A percentile compares a stretch with the other conserved stretches of the same genome.
Conservation (phyloP, 2,797 vertebrate genomes). For the Nannoperca obscura region DNA sequence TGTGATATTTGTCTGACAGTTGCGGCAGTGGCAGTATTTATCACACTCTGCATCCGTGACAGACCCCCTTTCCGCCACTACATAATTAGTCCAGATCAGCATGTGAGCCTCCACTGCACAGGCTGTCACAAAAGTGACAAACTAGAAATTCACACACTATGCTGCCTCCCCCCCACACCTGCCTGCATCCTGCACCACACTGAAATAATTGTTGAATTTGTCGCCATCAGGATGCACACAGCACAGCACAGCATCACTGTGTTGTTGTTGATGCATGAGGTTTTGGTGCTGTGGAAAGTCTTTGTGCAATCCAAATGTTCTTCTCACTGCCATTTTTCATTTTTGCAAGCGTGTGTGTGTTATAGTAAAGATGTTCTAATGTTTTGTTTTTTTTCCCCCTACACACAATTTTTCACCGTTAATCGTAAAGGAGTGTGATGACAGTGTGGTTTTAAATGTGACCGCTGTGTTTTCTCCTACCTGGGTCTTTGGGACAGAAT, state of each 20-base stretch:
- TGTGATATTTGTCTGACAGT: slow-evolving; percentile 86
- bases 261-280: slow-evolving; percentile 80
- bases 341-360: slow-evolving; percentile 31
- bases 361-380: slow-evolving; percentile 57
- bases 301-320: slow-evolving; percentile 69
- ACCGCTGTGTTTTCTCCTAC: slow-evolving; percentile 30
- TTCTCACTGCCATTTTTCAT: slow-evolving; percentile 62
- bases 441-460: slow-evolving; percentile 56
- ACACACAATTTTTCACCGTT: slow-evolving; percentile 51
- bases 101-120: slow-evolving; percentile 86
- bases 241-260: slow-evolving; percentile 71
- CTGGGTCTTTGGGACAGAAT: slow-evolving; percentile 16
- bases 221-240: slow-evolving; percentile 82
- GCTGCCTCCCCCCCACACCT: slow-evolving; percentile 69
- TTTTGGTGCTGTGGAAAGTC: slow-evolving; percentile 65
- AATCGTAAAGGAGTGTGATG: slow-evolving; percentile 50
- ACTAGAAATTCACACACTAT: slow-evolving; percentile 86
- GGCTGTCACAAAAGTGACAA: slow-evolving; percentile 89
- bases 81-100: slow-evolving; percentile 91
- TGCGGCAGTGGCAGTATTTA: slow-evolving; percentile 85
- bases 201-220: slow-evolving; percentile 88
- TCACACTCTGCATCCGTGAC: slow-evolving; percentile 86
- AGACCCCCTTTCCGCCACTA: slow-evolving; percentile 85
- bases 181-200: slow-evolving; percentile 81
- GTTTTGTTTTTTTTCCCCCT: slow-evolving; percentile 16